Evolutionary conservation across 1,140 invertebrate genomes (phyloP).

Genomic region (Colletes latitarsis): DNA sequence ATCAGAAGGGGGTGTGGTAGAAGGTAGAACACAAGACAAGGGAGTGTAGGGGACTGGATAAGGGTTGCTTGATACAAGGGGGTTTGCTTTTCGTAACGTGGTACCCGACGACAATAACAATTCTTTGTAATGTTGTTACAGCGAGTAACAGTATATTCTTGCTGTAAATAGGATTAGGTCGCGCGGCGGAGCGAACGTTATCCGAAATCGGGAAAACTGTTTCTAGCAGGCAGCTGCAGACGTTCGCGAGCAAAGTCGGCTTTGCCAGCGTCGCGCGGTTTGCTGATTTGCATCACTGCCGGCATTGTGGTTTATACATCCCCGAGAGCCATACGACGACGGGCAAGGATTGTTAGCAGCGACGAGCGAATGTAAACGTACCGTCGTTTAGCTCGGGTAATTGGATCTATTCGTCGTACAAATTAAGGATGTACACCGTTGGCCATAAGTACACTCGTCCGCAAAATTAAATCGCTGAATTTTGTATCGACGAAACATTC

Average conservation of each 20-base stretch:
- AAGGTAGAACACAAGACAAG: neutral
- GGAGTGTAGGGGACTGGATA: neutral
- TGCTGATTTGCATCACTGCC: slow-evolving; percentile 12
- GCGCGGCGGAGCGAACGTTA: neutral
- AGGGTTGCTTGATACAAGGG: neutral
- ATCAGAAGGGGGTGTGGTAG: neutral
- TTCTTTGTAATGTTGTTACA: slow-evolving; percentile 30
- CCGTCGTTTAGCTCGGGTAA: neutral
- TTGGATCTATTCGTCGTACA: slow-evolving; percentile 1
- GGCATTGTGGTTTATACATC: neutral
- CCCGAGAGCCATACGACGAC: neutral
- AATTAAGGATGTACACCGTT: no score
- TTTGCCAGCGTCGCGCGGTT: neutral
- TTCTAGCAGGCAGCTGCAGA: neutral
- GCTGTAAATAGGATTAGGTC: slow-evolving; percentile 18
- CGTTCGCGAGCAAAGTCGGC: neutral
- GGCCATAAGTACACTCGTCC: no score
- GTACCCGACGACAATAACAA: slow-evolving; percentile 4
- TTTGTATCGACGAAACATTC: no score
- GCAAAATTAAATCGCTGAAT: no score
- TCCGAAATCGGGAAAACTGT: slow-evolving; percentile 17
- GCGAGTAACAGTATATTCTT: neutral
- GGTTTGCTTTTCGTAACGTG: neutral
- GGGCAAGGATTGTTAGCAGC: no score
- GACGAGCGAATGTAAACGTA: neutral